phyloP scores from a whole-genome alignment of 2,888 invertebrate species.

The Ganaspis brasiliensis region DNA sequence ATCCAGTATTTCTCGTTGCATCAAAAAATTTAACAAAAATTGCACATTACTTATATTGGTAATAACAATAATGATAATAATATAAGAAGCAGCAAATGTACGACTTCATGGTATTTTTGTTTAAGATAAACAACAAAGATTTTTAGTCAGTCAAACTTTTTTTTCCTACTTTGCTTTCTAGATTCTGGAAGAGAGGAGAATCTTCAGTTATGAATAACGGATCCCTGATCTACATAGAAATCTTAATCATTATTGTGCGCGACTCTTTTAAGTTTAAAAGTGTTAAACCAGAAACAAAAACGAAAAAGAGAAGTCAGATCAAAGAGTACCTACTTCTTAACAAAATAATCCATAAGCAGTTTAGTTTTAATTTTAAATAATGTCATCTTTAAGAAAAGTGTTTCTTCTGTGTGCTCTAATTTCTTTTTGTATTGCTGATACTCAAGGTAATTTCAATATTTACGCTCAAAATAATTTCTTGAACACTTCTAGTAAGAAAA shows the following conservation, averaged over 20 bases:
- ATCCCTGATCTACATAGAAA: conserved; percentile 26
- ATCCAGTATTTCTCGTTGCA: too few species aligned
- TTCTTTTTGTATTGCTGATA: background rate
- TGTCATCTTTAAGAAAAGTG: background rate
- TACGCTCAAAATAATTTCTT: too few species aligned
- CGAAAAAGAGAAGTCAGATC: background rate
- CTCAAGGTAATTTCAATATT: background rate
- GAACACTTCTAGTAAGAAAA: background rate
- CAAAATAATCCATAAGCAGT: background rate
- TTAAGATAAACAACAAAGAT: background rate
- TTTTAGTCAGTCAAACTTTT: conserved; percentile 10
- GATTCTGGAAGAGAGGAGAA: conserved; percentile 25
- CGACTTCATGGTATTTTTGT: background rate
- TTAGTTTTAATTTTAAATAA: background rate
- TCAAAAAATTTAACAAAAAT: background rate
- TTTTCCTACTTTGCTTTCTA: conserved; percentile 8
- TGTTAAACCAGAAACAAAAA: conserved; percentile 13
- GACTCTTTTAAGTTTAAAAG: conserved; percentile 13
- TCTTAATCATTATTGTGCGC: conserved; percentile 4
- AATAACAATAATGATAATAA: too few species aligned
- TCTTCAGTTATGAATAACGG: conserved; percentile 42
- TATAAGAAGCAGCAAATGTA: background rate
- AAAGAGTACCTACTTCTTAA: background rate
- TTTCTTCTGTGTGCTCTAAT: background rate
- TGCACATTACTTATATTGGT: background rate